Percentiles rank a stretch among this genome's conserved stretches.
Evolutionary conservation across 2,113 vertebrate species (phyloP).

Genomic region (Amphiprion ocellaris): DNA sequence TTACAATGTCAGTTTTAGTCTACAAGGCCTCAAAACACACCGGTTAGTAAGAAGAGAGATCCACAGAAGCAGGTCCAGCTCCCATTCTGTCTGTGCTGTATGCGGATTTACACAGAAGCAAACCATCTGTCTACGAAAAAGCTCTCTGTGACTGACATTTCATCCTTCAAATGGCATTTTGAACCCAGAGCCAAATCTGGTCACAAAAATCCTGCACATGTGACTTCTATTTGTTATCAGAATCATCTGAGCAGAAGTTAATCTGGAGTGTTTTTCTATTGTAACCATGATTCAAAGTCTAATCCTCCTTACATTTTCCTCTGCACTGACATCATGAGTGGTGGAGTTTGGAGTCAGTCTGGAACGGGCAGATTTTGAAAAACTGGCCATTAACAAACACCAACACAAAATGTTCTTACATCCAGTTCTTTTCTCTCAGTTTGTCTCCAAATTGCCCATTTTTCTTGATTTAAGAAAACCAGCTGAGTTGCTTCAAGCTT

Average conservation of each 20-base stretch:
- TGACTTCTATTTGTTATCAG: too few species aligned
- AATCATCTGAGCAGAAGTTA: not conserved
- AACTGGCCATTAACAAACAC: not conserved
- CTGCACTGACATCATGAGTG: not conserved
- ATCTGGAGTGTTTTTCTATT: constrained; percentile 17
- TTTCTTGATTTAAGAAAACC: not conserved
- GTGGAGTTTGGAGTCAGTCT: constrained; percentile 20
- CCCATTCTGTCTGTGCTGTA: not conserved
- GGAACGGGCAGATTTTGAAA: not conserved
- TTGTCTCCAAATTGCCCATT: too few species aligned
- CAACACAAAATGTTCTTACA: not conserved
- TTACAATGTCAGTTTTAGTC: constrained; percentile 6
- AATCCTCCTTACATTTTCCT: too few species aligned
- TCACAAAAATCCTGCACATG: not conserved
- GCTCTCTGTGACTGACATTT: constrained; percentile 12
- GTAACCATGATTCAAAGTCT: not conserved
- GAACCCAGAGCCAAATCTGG: not conserved
- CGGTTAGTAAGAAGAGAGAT: constrained; percentile 28
- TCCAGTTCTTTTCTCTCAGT: not conserved
- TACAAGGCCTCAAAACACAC: constrained; percentile 52
- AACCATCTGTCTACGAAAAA: constrained; percentile 40
- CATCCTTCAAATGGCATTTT: constrained; percentile 2
- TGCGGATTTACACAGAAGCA: constrained; percentile 19
- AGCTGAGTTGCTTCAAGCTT: too few species aligned
- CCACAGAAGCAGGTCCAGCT: constrained; percentile 1